Base-by-base conservation (phyloP, 2,888 invertebrate species). In the Mystacides longicornis region DNA sequence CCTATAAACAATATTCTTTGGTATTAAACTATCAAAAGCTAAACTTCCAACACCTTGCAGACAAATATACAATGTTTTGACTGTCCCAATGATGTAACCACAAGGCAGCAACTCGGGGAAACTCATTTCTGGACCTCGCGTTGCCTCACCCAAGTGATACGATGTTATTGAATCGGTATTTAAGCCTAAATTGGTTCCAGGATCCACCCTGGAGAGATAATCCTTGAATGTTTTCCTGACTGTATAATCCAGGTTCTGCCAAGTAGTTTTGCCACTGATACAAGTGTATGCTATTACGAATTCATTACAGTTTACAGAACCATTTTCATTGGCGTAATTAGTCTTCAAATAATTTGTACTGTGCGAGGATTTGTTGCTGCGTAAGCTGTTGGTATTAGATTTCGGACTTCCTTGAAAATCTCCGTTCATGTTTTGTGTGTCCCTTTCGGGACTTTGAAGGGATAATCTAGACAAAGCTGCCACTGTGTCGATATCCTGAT, bases 11-110 rank as follows among this genome's bases (percentile, higher is more conserved):
- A 96, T 93, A 66, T 94, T 91, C 76, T 95, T 91, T 62, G 97
- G 96, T 71, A 96, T 94, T 61, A 97, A 80, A 55, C 95, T 95
- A 72, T 97, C 95, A 69, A 97, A 95, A 7, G 94, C 92, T 64
- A 99, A 77, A 65, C 87, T 88, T 11, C 88, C 88, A 20, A 89
- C 88, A 45, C 88, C 88, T 69, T 88, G 87, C 23, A 95, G 81
- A 68, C 98, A 97, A 62, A 98, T 88, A 66, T 93, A 90, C 63
- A 91, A 81, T 22, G 88, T 87, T 62, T 88, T 87, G 20, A 89
- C 86, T 59, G 91, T 89, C 23, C 93, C 95, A 9, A 94, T 86
- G 14, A 94, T 85, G 68, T 96, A 97, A 5, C 95, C 96, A 64
- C 93, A 94, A 9, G 96, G 97, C 58, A 96, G 74, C 31, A 96